A percentile compares a stretch with the other conserved stretches of the same genome.
Conservation (phyloP, 2,888 invertebrate species). For the Euzophera pinguis region DNA sequence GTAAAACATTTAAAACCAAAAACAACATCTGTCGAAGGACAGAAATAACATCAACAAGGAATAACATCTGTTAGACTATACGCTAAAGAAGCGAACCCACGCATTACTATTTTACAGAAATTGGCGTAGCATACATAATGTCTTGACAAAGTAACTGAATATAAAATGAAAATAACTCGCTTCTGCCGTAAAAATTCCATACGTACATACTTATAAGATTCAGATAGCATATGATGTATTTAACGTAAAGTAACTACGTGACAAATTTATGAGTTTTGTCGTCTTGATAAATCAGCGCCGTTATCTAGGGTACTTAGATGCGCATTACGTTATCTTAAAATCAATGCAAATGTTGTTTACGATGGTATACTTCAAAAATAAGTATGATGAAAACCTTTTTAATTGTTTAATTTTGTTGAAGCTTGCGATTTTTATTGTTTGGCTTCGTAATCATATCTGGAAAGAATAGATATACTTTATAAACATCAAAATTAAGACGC, state of each 20-base stretch:
- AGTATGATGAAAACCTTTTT: background rate
- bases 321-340: conserved; percentile 20
- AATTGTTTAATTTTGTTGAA: background rate
- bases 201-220: conserved; percentile 16
- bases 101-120: conserved; percentile 9
- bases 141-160: conserved; percentile 4
- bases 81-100: conserved; percentile 6
- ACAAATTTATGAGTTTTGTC: conserved; percentile 59
- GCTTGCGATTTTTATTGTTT: background rate
- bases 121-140: conserved; percentile 11
- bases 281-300: conserved; percentile 55
- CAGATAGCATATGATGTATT: conserved; percentile 23
- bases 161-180: background rate
- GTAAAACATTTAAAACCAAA: background rate
- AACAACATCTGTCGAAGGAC: background rate
- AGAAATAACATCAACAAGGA: conserved; percentile 6
- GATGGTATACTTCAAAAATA: conserved; percentile 9
- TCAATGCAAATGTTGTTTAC: conserved; percentile 35
- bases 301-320: conserved; percentile 38
- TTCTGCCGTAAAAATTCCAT: conserved; percentile 37
- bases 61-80: background rate
- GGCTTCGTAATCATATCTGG: background rate
- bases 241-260: conserved; percentile 40
- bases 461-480: too few relatives aligned
- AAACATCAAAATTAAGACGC: too few relatives aligned